Evolutionary conservation across 2,888 invertebrate species (phyloP).

Genomic region (Gastracanthus pulcherrimus): DNA sequence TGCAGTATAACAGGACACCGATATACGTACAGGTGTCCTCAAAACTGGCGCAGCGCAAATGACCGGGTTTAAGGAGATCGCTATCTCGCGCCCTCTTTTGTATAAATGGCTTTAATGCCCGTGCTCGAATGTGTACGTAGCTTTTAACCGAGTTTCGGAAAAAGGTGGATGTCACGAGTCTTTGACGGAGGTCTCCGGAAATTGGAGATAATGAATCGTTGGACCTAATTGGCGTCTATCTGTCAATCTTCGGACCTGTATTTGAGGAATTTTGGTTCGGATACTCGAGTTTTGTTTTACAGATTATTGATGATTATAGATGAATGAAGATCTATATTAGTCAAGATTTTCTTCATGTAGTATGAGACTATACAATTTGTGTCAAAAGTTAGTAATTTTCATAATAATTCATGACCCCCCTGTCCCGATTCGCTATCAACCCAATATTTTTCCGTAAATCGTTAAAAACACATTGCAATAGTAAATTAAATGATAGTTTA

Average conservation of each 20-base stretch:
- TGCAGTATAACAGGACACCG: background rate
- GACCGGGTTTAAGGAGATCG: slow-evolving; percentile 2
- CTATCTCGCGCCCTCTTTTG: background rate
- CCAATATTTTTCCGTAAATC: too few relatives aligned
- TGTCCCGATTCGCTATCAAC: too few relatives aligned
- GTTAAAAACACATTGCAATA: too few relatives aligned
- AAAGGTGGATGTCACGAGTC: background rate
- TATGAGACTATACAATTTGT: too few relatives aligned
- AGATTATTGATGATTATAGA: background rate
- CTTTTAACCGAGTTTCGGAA: background rate
- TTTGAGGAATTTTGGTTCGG: too few relatives aligned
- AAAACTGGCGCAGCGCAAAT: slow-evolving; percentile 7
- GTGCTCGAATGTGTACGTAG: background rate
- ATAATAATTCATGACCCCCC: too few relatives aligned
- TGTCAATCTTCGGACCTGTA: background rate
- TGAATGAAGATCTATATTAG: too few relatives aligned
- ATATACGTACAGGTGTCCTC: background rate
- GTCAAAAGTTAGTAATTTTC: too few relatives aligned
- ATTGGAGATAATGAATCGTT: background rate
- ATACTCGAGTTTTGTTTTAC: background rate
- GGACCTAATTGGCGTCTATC: background rate
- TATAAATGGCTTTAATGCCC: background rate
- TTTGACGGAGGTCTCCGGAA: background rate
- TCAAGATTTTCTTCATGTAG: too few relatives aligned
- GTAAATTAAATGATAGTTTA: too few relatives aligned